phyloP scores from a whole-genome alignment of 2,888 invertebrate genomes.

The Meteorus colon region DNA sequence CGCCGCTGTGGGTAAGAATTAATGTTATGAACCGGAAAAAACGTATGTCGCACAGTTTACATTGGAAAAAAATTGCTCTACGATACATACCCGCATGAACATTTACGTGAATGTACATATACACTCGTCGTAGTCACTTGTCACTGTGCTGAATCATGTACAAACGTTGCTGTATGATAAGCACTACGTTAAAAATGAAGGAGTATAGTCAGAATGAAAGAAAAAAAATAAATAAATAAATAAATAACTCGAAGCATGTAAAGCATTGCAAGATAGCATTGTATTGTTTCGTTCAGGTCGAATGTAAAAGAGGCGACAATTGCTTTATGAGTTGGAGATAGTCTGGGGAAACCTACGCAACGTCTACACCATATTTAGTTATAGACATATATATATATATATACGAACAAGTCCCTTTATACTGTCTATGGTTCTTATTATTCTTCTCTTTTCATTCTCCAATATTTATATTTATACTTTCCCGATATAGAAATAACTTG shows the following conservation, averaged over 20 bases:
- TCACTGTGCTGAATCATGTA: slow-evolving; percentile 12
- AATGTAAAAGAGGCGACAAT: slow-evolving; percentile 26
- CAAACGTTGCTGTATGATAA: background rate
- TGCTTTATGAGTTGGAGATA: slow-evolving; percentile 27
- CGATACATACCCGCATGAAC: slow-evolving; percentile 24
- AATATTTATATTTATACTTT: background rate
- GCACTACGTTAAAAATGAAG: background rate
- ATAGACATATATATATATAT: background rate
- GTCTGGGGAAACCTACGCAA: slow-evolving; percentile 19
- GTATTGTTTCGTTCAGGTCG: slow-evolving; percentile 19
- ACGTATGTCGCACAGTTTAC: background rate
- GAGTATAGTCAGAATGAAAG: background rate
- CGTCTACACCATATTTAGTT: slow-evolving; percentile 13
- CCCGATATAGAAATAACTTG: background rate
- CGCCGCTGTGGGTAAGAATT: background rate
- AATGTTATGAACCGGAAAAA: slow-evolving; percentile 14
- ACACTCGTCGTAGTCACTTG: background rate
- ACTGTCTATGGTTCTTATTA: background rate
- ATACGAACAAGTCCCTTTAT: background rate
- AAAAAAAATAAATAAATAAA: background rate
- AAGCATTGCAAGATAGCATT: slow-evolving; percentile 25
- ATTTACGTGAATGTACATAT: background rate
- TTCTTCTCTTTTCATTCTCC: background rate
- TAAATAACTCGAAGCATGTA: background rate
- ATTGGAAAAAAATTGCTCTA: background rate